phyloP scores from a whole-genome alignment of 2,113 vertebrate genomes.

The Oncorhynchus kisutch region DNA sequence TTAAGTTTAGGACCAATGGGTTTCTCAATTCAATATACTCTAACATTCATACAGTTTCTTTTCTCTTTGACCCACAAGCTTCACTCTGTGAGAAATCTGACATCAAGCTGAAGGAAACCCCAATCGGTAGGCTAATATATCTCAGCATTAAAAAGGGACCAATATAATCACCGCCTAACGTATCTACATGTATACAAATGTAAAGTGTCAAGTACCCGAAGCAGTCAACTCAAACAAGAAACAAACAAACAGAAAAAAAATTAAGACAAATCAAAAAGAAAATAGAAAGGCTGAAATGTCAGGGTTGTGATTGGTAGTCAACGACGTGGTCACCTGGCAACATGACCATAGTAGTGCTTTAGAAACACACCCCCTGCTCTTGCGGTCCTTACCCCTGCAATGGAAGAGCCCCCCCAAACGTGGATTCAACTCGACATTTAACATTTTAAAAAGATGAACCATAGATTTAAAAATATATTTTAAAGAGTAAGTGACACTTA shows the following conservation, averaged over 20 bases:
- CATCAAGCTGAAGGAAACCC: conserved; percentile 68
- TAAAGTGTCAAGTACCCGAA: conserved; percentile 85
- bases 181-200: conserved; percentile 78
- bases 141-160: conserved; percentile 57
- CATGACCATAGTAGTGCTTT: conserved; percentile 73
- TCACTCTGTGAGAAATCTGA: conserved; percentile 69
- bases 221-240: conserved; percentile 69
- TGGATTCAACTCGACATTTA: conserved; percentile 66
- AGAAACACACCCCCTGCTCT: conserved; percentile 70
- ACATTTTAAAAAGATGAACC: conserved; percentile 49
- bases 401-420: conserved; percentile 51
- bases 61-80: conserved; percentile 55
- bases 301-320: conserved; percentile 63
- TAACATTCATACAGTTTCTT: conserved; percentile 65
- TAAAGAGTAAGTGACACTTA: conserved; percentile 77
- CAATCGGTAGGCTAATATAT: conserved; percentile 38
- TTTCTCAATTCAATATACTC: conserved; percentile 53
- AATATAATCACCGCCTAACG: conserved; percentile 69
- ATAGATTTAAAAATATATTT: conserved; percentile 56
- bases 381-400: conserved; percentile 54
- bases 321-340: conserved; percentile 58
- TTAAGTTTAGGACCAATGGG: conserved; percentile 65
- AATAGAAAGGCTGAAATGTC: conserved; percentile 63
- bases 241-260: conserved; percentile 52
- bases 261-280: conserved; percentile 71